Evolutionary conservation across 64 coral and sea anemone species (phyloP).

Genomic region (Exaiptasia diaphana): DNA sequence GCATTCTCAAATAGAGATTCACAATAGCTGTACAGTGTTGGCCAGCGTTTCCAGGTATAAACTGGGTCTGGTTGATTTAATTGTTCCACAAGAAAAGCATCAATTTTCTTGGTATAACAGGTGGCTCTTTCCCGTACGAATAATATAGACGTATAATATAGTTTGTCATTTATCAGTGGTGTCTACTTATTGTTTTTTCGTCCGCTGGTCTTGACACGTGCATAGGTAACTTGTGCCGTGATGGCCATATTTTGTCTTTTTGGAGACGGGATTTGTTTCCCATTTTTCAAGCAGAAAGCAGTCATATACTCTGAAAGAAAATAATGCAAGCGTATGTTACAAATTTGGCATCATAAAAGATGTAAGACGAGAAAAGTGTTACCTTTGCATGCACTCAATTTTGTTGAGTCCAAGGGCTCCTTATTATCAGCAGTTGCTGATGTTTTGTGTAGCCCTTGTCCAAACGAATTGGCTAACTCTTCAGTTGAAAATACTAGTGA

Average conservation of each 20-base stretch:
- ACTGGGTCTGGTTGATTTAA: slow-evolving; percentile 58
- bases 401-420: background rate
- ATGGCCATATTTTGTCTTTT: background rate
- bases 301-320: background rate
- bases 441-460: background rate
- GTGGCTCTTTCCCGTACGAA: too few relatives aligned
- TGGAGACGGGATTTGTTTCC: background rate
- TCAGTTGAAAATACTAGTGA: background rate
- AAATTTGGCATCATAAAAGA: background rate
- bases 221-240: background rate
- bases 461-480: background rate
- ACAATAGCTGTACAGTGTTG: slow-evolving; percentile 77
- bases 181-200: background rate
- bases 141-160: too few relatives aligned
- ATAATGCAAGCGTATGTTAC: background rate
- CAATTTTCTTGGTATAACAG: slow-evolving; percentile 64
- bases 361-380: background rate
- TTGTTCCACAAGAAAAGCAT: slow-evolving; percentile 71
- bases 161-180: too few relatives aligned
- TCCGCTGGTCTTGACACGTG: background rate
- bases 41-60: slow-evolving; percentile 63
- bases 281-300: background rate
- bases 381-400: background rate
- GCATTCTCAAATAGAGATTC: slow-evolving; percentile 61
- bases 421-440: background rate